Evolutionary conservation across 2,797 vertebrate species (phyloP).

Genomic region (Centropyge bicolor): DNA sequence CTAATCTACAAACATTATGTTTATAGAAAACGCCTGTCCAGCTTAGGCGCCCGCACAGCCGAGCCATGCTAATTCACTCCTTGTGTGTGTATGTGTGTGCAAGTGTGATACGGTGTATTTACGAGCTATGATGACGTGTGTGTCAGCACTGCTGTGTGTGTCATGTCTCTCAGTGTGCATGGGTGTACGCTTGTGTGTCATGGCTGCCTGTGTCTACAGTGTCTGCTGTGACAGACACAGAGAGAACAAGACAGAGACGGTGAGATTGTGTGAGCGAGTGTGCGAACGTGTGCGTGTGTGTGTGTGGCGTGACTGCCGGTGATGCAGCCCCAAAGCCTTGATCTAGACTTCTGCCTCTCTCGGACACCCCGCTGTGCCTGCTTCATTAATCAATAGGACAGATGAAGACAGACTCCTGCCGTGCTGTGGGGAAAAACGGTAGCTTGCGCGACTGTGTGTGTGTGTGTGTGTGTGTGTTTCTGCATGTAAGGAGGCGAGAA

Average conservation of each 20-base stretch:
- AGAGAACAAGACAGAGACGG: slow-evolving; percentile 64
- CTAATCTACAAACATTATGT: slow-evolving; percentile 81
- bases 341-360: slow-evolving; percentile 75
- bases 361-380: slow-evolving; percentile 78
- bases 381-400: slow-evolving; percentile 88
- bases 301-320: slow-evolving; percentile 30
- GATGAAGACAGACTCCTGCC: slow-evolving; percentile 84
- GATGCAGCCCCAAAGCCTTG: slow-evolving; percentile 71
- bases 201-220: slow-evolving; percentile 51
- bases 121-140: slow-evolving; percentile 40
- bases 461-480: slow-evolving; percentile 38
- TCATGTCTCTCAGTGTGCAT: slow-evolving; percentile 55
- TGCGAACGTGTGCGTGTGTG: slow-evolving; percentile 1
- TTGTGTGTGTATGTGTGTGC: slow-evolving; percentile 13
- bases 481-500: slow-evolving; percentile 57
- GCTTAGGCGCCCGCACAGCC: slow-evolving; percentile 51
- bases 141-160: slow-evolving; percentile 48
- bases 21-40: slow-evolving; percentile 70
- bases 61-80: slow-evolving; percentile 60
- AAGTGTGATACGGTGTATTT: slow-evolving; percentile 36
- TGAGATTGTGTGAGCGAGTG: slow-evolving; percentile 6
- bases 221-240: slow-evolving; percentile 67
- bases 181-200: slow-evolving; percentile 52
- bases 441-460: slow-evolving; percentile 53
- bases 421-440: slow-evolving; percentile 80